These are phyloP conservation scores for Cacoxenus indagator DNA, from an alignment of 2,888 invertebrate genomes.

Conservation along the genomic window DNA sequence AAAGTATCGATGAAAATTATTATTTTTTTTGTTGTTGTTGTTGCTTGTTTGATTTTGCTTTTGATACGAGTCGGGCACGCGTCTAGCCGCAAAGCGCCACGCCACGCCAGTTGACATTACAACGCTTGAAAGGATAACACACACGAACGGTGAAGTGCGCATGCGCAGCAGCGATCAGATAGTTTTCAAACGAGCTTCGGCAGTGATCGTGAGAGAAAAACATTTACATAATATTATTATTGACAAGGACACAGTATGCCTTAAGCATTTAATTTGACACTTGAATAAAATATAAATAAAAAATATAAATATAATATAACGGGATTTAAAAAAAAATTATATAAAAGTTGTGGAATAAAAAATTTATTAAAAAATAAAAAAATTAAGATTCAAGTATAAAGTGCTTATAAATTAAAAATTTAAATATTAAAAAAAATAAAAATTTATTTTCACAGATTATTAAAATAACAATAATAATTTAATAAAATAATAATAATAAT, in stretches of 20 bases:
- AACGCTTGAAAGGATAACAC: slow-evolving; percentile 69
- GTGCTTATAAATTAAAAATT: slow-evolving; percentile 28
- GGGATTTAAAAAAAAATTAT: neutral
- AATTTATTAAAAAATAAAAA: neutral
- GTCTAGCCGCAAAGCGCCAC: slow-evolving; percentile 51
- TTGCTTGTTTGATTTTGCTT: slow-evolving; percentile 21
- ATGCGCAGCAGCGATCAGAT: slow-evolving; percentile 28
- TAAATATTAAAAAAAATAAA: slow-evolving; percentile 2
- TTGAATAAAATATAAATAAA: slow-evolving; percentile 17
- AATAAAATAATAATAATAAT: neutral
- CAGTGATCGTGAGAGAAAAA: too few species aligned
- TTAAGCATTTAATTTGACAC: too few species aligned
- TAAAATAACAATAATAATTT: neutral
- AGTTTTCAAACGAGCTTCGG: neutral
- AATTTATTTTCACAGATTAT: neutral
- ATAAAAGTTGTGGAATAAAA: neutral
- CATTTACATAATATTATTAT: too few species aligned
- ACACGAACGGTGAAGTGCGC: slow-evolving; percentile 35
- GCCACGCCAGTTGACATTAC: slow-evolving; percentile 64
- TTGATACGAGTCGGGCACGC: too few species aligned
- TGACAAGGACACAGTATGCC: too few species aligned
- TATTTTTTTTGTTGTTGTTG: slow-evolving; percentile 50
- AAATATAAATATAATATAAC: neutral
- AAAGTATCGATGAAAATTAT: slow-evolving; percentile 61
- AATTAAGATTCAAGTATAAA: neutral